These are phyloP conservation scores for Sander lucioperca DNA, from an alignment of 2,113 vertebrate species.

Conservation along the genomic window DNA sequence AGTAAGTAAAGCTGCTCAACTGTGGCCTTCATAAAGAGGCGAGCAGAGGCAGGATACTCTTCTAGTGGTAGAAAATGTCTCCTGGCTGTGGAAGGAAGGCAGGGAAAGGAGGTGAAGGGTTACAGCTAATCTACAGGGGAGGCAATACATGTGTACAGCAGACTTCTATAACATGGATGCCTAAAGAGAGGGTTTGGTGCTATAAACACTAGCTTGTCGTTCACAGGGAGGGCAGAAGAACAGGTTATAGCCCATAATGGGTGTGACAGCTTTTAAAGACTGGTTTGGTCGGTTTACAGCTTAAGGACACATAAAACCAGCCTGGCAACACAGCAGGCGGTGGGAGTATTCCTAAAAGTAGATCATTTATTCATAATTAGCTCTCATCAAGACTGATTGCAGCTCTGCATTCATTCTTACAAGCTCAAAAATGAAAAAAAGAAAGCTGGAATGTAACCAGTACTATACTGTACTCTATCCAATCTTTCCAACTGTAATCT, in stretches of 20 bases:
- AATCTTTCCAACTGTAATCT: conserved; percentile 31
- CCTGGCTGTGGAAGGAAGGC: conserved; percentile 6
- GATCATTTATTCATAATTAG: conserved; percentile 29
- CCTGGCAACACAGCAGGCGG: conserved; percentile 29
- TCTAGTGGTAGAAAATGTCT: conserved; percentile 10
- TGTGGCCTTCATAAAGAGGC: conserved; percentile 10
- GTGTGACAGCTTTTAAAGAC: conserved; percentile 74
- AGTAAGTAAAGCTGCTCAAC: conserved; percentile 34
- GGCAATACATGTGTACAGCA: conserved; percentile 18
- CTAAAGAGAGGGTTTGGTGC: conserved; percentile 52
- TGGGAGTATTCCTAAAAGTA: conserved; percentile 22
- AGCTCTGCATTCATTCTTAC: conserved; percentile 8
- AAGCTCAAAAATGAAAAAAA: neutral
- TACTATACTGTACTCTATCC: neutral
- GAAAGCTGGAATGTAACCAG: neutral
- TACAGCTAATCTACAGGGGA: conserved; percentile 20
- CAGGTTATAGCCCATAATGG: conserved; percentile 55
- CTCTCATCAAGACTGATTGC: conserved; percentile 42
- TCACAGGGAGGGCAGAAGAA: conserved; percentile 59
- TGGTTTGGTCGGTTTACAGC: conserved; percentile 71
- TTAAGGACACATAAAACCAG: conserved; percentile 50
- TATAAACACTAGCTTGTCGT: conserved; percentile 68
- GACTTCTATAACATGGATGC: conserved; percentile 39
- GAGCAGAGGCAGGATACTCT: conserved; percentile 22
- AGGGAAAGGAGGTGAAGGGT: conserved; percentile 60